Base-by-base conservation (phyloP, 2,113 vertebrate genomes). In the Crotophaga sulcirostris region DNA sequence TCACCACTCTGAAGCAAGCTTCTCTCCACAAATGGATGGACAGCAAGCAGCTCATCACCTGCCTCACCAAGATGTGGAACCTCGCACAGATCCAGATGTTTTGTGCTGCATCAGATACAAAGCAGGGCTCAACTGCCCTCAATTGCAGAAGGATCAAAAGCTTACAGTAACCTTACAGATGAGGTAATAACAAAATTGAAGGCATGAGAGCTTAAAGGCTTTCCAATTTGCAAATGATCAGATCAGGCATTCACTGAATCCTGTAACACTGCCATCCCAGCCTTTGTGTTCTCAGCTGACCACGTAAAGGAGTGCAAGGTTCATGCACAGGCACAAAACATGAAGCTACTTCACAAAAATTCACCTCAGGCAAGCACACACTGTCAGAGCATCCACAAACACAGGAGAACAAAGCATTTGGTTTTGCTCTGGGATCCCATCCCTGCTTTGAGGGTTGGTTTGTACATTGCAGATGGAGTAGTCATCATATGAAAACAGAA, bases 301-400 rank as follows among this genome's bases (percentile, higher is more conserved):
- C 95, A 45, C 0, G 49, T n/a, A 79, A 86, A 86, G 72, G 28
- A 93, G 69, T 10, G n/a, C 6, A 58, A 69, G 8, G 90, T 69
- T 90, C 82, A 69, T 11, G 62, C 40, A 66, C 11, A 85, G 52
- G 66, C 90, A 85, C 52, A 93, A 79, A 89, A 83, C 66, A 59
- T 8, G 42, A 88, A 93, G 70, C 51, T 80, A 38, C 85, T 86
- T 88, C 75, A 76, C 58, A 91, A 84, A 47, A 92, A 91, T 73
- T 73, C 90, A 79, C 88, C 88, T 66, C 67, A 36, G 75, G 94
- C 88, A 80, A 86, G 79, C 70, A 54, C n/a, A 51, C 1, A 5
- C 24, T 52, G 44, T 38, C 3, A 1, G 54, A 85, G 45, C 59
- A 92, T 33, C 94, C 90, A 90, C 79, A 93, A 76, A 62, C 55